Evolutionary conservation across 2,113 vertebrate genomes (phyloP).

Genomic region (Microtus montanus): DNA sequence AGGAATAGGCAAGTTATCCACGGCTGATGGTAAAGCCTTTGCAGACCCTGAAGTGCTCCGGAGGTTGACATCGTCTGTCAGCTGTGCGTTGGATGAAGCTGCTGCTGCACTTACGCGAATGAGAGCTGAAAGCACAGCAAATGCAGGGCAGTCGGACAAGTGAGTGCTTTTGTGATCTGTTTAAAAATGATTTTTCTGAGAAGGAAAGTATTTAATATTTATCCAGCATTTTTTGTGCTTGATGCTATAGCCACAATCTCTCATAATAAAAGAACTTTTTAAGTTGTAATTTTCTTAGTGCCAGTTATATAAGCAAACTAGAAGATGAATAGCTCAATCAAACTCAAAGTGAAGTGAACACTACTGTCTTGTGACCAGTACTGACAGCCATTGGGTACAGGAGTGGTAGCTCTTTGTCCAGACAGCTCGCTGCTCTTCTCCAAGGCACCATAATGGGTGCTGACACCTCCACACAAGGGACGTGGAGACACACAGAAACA

Average conservation of each 20-base stretch:
- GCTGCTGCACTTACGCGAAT: slow-evolving; percentile 98
- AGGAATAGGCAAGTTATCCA: slow-evolving; percentile 99
- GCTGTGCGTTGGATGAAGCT: slow-evolving; percentile 98
- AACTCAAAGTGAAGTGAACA: background rate
- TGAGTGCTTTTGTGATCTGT: slow-evolving; percentile 84
- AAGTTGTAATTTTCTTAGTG: background rate
- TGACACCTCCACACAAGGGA: background rate
- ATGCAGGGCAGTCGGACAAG: slow-evolving; percentile 98
- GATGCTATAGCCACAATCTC: background rate
- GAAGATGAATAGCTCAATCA: slow-evolving; percentile 4
- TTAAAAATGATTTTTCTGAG: background rate
- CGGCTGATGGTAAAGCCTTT: slow-evolving; percentile 99
- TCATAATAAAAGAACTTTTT: background rate
- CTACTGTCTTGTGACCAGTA: background rate
- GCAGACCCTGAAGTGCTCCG: slow-evolving; percentile 99
- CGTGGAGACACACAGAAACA: too few relatives aligned
- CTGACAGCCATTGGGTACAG: background rate
- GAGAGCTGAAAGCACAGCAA: slow-evolving; percentile 98
- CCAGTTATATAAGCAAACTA: background rate
- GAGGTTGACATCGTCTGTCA: slow-evolving; percentile 98
- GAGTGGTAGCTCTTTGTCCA: background rate
- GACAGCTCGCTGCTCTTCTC: too few relatives aligned
- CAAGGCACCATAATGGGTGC: background rate
- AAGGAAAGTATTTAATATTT: background rate
- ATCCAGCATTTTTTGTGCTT: slow-evolving; percentile 9